Evolutionary conservation across 92 coral and sea anemone genomes (phyloP), one percentile per base, ranked within the genome.

Genomic region (Plumapathes pennacea): DNA sequence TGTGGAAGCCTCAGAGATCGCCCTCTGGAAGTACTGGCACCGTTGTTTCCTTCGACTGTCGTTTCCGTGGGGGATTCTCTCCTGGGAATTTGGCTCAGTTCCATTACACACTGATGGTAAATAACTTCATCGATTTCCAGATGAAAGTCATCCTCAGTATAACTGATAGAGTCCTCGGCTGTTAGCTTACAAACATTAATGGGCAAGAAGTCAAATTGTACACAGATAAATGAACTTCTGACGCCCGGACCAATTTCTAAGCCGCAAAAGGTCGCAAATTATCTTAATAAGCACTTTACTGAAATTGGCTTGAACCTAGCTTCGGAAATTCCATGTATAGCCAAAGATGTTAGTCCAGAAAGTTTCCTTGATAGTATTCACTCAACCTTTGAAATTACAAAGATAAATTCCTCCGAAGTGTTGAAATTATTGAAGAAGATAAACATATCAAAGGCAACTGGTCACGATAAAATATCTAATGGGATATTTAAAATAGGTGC

Each of bases 401-500:
- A 39, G 32, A 66, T 52, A 38, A 53, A 43, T 29, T 49, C 72
- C 12, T 50, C 48, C 21, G 38, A 38, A 37, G 72, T 64, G 4
- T 51, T 52, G 15, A 26, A 52, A 14, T 32, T 64, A 19, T 29
- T 64, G 4, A 13, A 34, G 8, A 10, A 33, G 29, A 14, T 64
- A 4, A 47, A 62, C 28, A 32, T 50, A 11, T 32, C 37, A 14
- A 53, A 65, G 52, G 54, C 68, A 14, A 60, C 68, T 27, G 68
- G 68, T 27, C 54, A 41, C 20, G 68, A 60, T 27, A 31, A 32
- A 33, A 64, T 66, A 4, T n/a, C 27, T 21, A 55, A 44, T 20
- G 29, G 22, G 10, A 26, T 67, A 17, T 30, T 56, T 24, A 68
- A 55, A 45, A 10, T 55, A 17, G 74, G 64, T 32, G 65, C 75